Conservation (phyloP, 2,888 invertebrate species). For the Erpobdella octoculata region DNA sequence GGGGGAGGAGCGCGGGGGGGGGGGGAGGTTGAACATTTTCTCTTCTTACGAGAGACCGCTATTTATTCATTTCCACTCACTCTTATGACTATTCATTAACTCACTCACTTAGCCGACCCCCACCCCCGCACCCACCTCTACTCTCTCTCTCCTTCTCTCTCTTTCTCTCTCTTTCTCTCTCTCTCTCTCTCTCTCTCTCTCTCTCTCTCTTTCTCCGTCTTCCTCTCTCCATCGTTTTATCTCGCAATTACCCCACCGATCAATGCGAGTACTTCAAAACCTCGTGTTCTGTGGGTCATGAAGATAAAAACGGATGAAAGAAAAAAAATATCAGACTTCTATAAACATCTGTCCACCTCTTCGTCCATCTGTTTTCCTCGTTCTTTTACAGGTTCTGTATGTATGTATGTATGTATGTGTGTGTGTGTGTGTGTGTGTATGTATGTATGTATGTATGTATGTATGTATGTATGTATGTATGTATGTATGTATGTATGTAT, state of each 20-base stretch:
- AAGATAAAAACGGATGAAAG: no score
- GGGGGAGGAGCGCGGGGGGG: no score
- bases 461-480: conserved; percentile 17
- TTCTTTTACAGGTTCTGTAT: not conserved
- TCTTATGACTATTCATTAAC: not conserved
- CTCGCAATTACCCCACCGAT: no score
- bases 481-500: conserved; percentile 17
- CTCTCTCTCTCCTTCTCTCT: not conserved
- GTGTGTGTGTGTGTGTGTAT: conserved; percentile 8
- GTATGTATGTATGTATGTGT: conserved; percentile 13
- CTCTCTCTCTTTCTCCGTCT: no score
- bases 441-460: conserved; percentile 16
- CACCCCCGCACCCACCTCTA: no score
- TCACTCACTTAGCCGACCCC: no score
- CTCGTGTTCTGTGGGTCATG: no score
- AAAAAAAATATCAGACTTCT: no score
- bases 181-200: not conserved
- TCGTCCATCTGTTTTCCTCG: not conserved
- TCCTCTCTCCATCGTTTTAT: no score
- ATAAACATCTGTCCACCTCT: not conserved
- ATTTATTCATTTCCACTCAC: conserved; percentile 3
- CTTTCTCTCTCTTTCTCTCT: not conserved
- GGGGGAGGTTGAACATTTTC: no score
- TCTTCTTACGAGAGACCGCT: no score
- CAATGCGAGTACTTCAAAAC: no score